Base-by-base conservation (phyloP, 23 tunicate species). In the Styela plicata region DNA sequence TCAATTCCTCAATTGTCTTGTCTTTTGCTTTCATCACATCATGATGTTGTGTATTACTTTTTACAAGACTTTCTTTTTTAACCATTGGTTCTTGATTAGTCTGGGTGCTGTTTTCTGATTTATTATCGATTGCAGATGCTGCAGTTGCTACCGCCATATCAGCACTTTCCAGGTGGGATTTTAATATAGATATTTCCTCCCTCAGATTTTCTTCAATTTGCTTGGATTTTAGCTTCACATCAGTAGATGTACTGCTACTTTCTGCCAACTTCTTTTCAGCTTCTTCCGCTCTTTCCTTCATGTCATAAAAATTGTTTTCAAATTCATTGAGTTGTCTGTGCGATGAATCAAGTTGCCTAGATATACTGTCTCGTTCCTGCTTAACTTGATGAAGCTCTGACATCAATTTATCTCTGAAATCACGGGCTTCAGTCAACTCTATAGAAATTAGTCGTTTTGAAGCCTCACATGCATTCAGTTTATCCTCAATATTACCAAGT, bases 341-440 rank as follows among this genome's bases (percentile, higher is more conserved):
- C 5, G 69, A 53, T 1, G 84, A 84, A 30, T 70, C 70, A 67
- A 91, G 24, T 21, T 86, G 87, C 17, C 79, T 64, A n/a, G 53
- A 24, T 74, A 91, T n/a, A 24, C 33, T 63, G 63, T 91, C 97
- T 63, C 78, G 86, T 63, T 80, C 87, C 85, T 86, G 83, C 71
- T 91, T 91, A 3, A 83, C 63, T 44, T 82, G 83, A 64, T 76
- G 83, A 52, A 91, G 78, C 2, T 91, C 97, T 19, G 80, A 68
- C 90, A 91, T 86, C 2, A 91, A 84, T 61, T 83, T 34, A 63
- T 91, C 97, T 61, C 97, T 36, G 77, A 76, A 34, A 26, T 82
- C 84, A 13, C 91, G 79, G 0, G 84, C 84, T 28, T 86, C 97
- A 34, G 86, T 82, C 19, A 91, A 84, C 63, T 91, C 97, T 30